Evolutionary conservation across 2,797 vertebrate genomes (phyloP).

Genomic region (Rhinogobio ventralis): DNA sequence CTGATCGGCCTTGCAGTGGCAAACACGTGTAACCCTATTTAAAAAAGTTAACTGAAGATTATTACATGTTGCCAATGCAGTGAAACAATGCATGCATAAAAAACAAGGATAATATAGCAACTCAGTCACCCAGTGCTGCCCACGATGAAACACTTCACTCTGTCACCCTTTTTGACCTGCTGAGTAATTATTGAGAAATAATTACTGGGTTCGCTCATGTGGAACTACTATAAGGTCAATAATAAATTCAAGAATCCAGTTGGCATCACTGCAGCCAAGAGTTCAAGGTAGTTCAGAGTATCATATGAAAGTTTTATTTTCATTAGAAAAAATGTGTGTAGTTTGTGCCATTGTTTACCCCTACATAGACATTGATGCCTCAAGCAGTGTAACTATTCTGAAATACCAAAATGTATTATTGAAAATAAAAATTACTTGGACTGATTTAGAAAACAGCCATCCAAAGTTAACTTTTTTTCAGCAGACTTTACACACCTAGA

Average conservation of each 20-base stretch:
- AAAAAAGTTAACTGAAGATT: not conserved
- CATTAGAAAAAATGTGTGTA: not conserved
- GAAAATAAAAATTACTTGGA: not conserved
- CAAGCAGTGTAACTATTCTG: not conserved
- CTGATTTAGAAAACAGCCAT: not conserved
- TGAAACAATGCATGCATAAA: not conserved
- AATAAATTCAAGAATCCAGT: not conserved
- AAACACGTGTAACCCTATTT: too few species aligned
- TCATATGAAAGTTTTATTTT: not conserved
- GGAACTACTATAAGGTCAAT: not conserved
- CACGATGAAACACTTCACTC: not conserved
- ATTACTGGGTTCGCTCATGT: not conserved
- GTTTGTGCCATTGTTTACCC: not conserved
- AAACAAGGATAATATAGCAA: too few species aligned
- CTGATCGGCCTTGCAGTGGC: too few species aligned
- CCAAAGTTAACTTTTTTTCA: not conserved
- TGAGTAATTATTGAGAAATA: constrained; percentile 4
- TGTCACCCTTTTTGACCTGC: not conserved
- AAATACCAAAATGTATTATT: not conserved
- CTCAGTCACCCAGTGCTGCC: not conserved
- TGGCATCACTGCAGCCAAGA: not conserved
- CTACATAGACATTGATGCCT: not conserved
- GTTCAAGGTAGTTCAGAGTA: not conserved
- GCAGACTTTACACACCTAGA: not conserved
- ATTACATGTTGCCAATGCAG: not conserved